Base-by-base conservation (phyloP, 2,888 invertebrate genomes). In the Bellardia pandia region DNA sequence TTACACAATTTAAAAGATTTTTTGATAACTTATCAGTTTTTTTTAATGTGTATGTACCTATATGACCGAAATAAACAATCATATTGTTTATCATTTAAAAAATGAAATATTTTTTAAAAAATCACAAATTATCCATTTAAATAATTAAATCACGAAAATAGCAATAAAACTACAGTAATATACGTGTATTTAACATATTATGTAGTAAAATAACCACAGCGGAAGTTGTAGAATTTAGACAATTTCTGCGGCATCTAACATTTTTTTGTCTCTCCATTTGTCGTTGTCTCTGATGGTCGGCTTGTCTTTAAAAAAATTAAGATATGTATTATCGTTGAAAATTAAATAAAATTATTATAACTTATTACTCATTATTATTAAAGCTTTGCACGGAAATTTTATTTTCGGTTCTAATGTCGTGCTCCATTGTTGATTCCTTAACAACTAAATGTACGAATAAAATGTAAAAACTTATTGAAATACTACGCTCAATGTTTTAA, bases 161-260 rank as follows among this genome's bases (percentile, higher is more conserved):
- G 6, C 6, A 37, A 6, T 6, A 37, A 37, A 37, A 37, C 37
- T 66, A 87, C 11, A 85, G 8, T 11, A 87, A 66, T 42, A 87
- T 58, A 45, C 85, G 72, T 23, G 87, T 82, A 71, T 82, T 78
- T 9, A 87, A 69, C 40, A 87, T 75, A 64, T 58, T 78, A 64
- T 87, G 48, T 11, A 87, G 71, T 13, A 74, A 56, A 53, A 87
- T 62, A 45, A 85, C 48, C 58, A 85, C 6, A 42, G 6, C 14
- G 3, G 62, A 51, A 16, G 48, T 11, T n/a, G 78, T 75, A 2
- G 40, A 14, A 9, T 40, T 58, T 16, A 85, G 56, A 71, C 81
- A 87, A 51, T 62, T 71, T 53, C 30, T 56, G 2, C 60, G 4
- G 48, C 58, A 40, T 16, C 2, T 48, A 23, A n/a, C 14, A 11